Evolutionary conservation across 2,888 invertebrate species (phyloP).

Genomic region (Pardosa pseudoannulata): DNA sequence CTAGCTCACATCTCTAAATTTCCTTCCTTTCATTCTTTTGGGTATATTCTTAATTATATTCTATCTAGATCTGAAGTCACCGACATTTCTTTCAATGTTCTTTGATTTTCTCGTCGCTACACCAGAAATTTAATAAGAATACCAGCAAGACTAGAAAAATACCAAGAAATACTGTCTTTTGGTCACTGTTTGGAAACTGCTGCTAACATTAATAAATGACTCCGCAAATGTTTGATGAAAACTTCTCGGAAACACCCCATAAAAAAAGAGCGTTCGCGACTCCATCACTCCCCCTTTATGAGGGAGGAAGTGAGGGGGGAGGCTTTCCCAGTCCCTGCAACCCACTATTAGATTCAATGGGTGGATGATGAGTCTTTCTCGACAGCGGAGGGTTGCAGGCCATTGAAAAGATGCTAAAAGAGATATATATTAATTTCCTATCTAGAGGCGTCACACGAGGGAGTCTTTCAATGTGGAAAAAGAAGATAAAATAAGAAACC

Average conservation of each 20-base stretch:
- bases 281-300: neutral
- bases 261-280: neutral
- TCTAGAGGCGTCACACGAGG: neutral
- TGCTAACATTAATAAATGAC: neutral
- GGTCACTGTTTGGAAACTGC: too few species aligned
- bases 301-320: conserved; percentile 1
- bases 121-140: too few species aligned
- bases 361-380: neutral
- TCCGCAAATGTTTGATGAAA: neutral
- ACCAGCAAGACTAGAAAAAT: too few species aligned
- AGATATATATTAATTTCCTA: neutral
- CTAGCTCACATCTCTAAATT: too few species aligned
- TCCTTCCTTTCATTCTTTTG: too few species aligned
- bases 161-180: too few species aligned
- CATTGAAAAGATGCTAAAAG: conserved; percentile 6
- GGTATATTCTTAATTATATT: too few species aligned
- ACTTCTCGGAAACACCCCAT: neutral
- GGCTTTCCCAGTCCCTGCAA: neutral
- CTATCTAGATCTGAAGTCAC: too few species aligned
- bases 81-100: too few species aligned
- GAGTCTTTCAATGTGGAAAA: too few species aligned
- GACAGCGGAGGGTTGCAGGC: neutral
- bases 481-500: too few species aligned
- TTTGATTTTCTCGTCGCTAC: too few species aligned
- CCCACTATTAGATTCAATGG: conserved; percentile 8